A percentile compares a stretch with the other conserved stretches of the same genome.
Evolutionary conservation across 2,113 vertebrate species (phyloP).

Genomic region (Chrysochloris asiatica): DNA sequence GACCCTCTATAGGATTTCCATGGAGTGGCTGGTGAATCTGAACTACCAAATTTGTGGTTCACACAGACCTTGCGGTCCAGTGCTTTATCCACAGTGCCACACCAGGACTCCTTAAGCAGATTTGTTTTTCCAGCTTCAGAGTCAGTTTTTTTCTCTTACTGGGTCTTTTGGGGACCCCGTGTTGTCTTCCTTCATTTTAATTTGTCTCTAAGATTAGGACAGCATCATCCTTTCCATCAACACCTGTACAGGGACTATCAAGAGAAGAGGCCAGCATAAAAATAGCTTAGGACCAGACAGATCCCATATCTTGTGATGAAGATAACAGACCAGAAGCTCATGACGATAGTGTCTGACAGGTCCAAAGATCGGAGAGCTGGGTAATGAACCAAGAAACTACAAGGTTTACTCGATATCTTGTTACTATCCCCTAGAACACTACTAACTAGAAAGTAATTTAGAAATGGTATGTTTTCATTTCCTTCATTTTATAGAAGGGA

Average conservation of each 20-base stretch:
- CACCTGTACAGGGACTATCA: not conserved
- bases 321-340: not conserved
- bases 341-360: not conserved
- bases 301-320: not conserved
- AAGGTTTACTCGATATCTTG: not conserved
- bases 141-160: not conserved
- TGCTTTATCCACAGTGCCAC: no score
- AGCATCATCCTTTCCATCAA: not conserved
- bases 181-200: not conserved
- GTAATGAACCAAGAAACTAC: not conserved
- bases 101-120: no score
- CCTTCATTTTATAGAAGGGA: not conserved
- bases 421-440: not conserved
- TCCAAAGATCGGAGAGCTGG: not conserved
- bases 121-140: not conserved
- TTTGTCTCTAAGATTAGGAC: not conserved
- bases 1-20: no score
- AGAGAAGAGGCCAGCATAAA: constrained; percentile 20
- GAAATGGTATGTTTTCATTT: not conserved
- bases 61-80: no score
- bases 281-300: constrained; percentile 43
- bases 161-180: not conserved
- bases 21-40: no score
- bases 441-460: not conserved
- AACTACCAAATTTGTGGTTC: no score